These are phyloP conservation scores for Lethocerus indicus DNA, from an alignment of 1,140 invertebrate species.

Conservation along the genomic window DNA sequence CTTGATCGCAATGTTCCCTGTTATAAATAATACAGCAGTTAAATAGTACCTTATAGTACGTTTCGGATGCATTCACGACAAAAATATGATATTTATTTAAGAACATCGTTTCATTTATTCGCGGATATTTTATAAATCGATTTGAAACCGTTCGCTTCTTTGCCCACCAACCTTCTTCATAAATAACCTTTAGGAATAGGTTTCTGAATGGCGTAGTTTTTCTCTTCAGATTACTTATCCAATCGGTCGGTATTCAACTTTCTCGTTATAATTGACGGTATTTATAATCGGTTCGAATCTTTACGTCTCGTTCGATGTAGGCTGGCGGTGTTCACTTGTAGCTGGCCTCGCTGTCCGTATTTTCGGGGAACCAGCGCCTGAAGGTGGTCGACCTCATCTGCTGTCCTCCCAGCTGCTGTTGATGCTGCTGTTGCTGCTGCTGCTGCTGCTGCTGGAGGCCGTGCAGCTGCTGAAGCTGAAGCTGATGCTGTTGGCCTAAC, in stretches of 20 bases:
- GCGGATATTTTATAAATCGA: not conserved
- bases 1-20: no score
- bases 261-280: not conserved
- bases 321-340: conserved; percentile 18
- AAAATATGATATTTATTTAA: no score
- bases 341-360: conserved; percentile 17
- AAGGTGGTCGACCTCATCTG: conserved; percentile 8
- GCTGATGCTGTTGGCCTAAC: conserved; percentile 20
- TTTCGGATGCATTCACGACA: no score
- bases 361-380: conserved; percentile 16
- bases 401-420: not conserved
- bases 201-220: conserved; percentile 2
- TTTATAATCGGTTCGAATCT: conserved; percentile 1
- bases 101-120: no score
- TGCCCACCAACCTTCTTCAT: not conserved
- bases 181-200: not conserved
- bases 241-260: not conserved
- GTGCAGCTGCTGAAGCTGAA: conserved; percentile 13
- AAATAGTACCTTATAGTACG: no score
- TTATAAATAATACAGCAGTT: no score
- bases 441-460: conserved; percentile 1
- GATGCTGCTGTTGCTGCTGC: conserved; percentile 8
- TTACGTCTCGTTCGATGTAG: not conserved
- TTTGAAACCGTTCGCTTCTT: no score
- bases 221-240: not conserved